Base-by-base conservation (phyloP, 1,140 invertebrate species). In the Drosophila burlai region DNA sequence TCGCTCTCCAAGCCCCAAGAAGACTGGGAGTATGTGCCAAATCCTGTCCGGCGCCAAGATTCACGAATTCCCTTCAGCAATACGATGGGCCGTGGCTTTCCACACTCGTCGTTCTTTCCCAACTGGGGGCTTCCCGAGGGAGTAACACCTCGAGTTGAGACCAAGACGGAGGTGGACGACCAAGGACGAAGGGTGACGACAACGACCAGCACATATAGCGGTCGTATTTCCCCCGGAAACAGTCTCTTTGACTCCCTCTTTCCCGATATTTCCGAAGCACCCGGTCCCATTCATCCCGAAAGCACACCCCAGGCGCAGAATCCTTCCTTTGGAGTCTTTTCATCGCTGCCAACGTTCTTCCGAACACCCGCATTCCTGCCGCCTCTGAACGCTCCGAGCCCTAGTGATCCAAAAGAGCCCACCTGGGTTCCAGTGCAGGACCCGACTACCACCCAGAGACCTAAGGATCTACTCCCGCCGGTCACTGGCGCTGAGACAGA, bases 21-120 rank as follows among this genome's bases (percentile, higher is more conserved):
- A 9, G 67, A 86, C 3, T 86, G 83, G 83, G 83, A 86, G 18
- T 69, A 64, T 24, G 13, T 87, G 38, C 71, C 80, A 0, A 49
- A 18, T 26, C 4, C 58, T 13, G n/a, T 29, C 7, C 47, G 26
- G 2, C 54, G 21, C 15, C 34, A 58, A 61, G 15, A n/a, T n/a
- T 1, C 38, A 9, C 43, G 3, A 21, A 18, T 55, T 43, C 38
- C 36, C 38, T 16, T 42, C 40, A 4, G 29, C 29, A 74, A 50
- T 68, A 10, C 65, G 26, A 67, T 86, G 24, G 52, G 47, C 10
- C n/a, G 21, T 6, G 24, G 46, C 1, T 65, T 71, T 0, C 50
- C 61, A 0, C 10, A 34, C 11, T 24, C 34, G 4, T 2, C 62
- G 8, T 11, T 60, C 8, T 66, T 50, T 61, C 65, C 63, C 58